These are phyloP conservation scores for Heliconius nattereri DNA, from an alignment of 1,140 invertebrate genomes.

Conservation along the genomic window DNA sequence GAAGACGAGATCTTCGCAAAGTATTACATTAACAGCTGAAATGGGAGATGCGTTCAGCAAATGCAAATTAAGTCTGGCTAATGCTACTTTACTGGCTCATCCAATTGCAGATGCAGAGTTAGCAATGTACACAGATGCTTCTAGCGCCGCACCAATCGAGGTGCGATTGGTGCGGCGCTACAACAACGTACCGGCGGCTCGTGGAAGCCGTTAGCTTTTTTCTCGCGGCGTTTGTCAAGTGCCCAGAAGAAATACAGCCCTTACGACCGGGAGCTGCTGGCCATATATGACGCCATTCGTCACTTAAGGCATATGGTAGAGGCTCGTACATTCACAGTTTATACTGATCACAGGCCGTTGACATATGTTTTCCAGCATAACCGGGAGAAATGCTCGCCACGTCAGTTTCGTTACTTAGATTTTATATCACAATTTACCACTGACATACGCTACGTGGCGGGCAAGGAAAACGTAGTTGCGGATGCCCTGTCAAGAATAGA, in stretches of 20 bases:
- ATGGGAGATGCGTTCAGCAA: constrained; percentile 1
- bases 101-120: constrained; percentile 24
- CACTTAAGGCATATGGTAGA: constrained; percentile 34
- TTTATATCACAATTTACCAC: constrained; percentile 27
- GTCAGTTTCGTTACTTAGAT: constrained; percentile 35
- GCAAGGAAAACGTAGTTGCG: constrained; percentile 26
- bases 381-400: constrained; percentile 31
- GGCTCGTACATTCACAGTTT: constrained; percentile 11
- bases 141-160: too few species aligned
- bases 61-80: constrained; percentile 25
- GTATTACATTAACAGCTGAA: background rate
- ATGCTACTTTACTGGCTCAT: constrained; percentile 34
- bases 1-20: constrained; percentile 16
- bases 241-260: constrained; percentile 35
- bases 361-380: constrained; percentile 11
- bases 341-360: constrained; percentile 29
- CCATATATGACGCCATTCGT: constrained; percentile 32
- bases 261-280: constrained; percentile 32
- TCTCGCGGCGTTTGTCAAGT: constrained; percentile 29
- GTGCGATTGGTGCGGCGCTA: constrained; percentile 33
- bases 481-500: constrained; percentile 23
- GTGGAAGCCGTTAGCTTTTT: constrained; percentile 39
- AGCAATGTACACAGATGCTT: constrained; percentile 30
- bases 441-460: constrained; percentile 14
- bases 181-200: constrained; percentile 17